Base-by-base conservation (phyloP, 2,113 vertebrate genomes). In the Macrotus californicus region DNA sequence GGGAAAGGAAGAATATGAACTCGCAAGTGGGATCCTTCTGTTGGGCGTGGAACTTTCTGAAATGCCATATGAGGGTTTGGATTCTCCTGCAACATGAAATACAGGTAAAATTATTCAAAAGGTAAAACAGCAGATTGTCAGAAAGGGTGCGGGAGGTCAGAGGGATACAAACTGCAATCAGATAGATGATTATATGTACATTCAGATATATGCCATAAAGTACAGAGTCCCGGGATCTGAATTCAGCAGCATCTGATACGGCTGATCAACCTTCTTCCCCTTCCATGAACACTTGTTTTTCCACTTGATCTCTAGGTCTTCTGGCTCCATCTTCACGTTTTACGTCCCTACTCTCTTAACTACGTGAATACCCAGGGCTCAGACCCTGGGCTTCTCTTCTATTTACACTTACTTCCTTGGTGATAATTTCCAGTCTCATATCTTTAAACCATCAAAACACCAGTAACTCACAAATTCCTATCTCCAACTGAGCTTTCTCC, bases 61-160 rank as follows among this genome's bases (percentile, higher is more conserved):
- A 99, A 99, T 13, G 99, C 99, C 98, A 99, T 99, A 98, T 99
- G 99, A 76, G 99, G 99, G 95, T 99, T 99, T 90, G 99, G 99
- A 91, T 99, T 99, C 97, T 99, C 99, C 99, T 99, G 96, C 3
- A 97, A 84, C 7, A 94, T 79, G 14, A 94, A 75, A 31, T 21
- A 43, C 11, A 96, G 10, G 36, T 61, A 87, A 0, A 90, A 13
- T 72, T 36, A 41, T 6, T 39, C 18, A 83, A 39, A 73, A 94
- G 41, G 89, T 94, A 79, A 94, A 80, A 87, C 29, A 89, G 69
- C 56, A 87, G 43, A 90, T 9, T 79, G 18, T 14, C 54, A 84
- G 56, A 26, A 41, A 73, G 46, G 29, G 24, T 19, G 46, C 22
- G 72, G 83, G 70, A 94, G 34, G 29, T 85, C n/a, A 91, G 31